Percentiles rank a stretch among this genome's conserved stretches.
These are phyloP conservation scores for Mythimna loreyi DNA, from an alignment of 2,888 invertebrate genomes.

Conservation along the genomic window DNA sequence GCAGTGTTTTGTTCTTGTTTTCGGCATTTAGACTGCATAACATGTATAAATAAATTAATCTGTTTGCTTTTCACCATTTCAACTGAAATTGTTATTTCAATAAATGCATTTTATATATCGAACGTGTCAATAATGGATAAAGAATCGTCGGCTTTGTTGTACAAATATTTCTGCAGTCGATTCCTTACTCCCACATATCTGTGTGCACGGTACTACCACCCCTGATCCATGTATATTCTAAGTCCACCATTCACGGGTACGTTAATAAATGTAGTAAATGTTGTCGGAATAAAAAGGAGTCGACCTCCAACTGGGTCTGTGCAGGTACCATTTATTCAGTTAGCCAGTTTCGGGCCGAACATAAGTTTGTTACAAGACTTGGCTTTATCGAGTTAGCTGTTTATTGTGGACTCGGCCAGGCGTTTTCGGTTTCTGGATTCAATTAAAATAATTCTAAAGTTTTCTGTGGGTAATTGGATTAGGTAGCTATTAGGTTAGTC, in stretches of 20 bases:
- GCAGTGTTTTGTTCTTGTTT: constrained; percentile 30
- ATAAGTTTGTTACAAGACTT: constrained; percentile 62
- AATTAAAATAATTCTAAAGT: constrained; percentile 52
- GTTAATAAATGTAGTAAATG: constrained; percentile 56
- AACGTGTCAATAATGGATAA: too few species aligned
- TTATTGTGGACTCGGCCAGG: constrained; percentile 37
- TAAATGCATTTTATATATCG: background rate
- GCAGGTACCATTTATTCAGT: constrained; percentile 65
- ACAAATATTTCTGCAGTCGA: background rate
- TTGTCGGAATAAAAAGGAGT: constrained; percentile 50
- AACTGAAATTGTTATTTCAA: constrained; percentile 4
- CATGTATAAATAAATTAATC: constrained; percentile 3
- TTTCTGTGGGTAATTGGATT: constrained; percentile 30
- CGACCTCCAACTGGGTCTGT: constrained; percentile 31
- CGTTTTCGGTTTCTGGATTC: constrained; percentile 46
- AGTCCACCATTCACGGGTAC: constrained; percentile 39
- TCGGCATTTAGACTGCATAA: constrained; percentile 24
- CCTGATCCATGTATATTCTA: constrained; percentile 43
- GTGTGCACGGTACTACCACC: constrained; percentile 17
- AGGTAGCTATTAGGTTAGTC: constrained; percentile 9
- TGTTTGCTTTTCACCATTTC: constrained; percentile 34
- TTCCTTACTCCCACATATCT: background rate
- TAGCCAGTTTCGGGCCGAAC: constrained; percentile 53
- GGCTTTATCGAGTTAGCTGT: constrained; percentile 56
- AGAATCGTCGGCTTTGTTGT: background rate